A percentile compares a stretch with the other conserved stretches of the same genome.
Evolutionary conservation across 35 echinoderm and acorn worm species (phyloP).

Genomic region (Nesometra sesokonis): DNA sequence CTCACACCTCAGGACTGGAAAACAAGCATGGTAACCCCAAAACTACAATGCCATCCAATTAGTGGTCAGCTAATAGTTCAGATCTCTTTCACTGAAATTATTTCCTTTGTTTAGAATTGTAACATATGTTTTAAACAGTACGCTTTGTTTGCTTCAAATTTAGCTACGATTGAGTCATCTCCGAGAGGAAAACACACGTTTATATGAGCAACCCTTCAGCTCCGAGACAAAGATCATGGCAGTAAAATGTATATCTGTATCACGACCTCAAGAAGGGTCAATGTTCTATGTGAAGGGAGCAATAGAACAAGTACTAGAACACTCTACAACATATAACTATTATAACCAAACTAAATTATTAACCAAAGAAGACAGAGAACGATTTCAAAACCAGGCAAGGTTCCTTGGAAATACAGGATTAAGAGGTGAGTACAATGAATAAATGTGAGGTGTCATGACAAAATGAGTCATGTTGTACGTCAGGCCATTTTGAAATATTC

Average conservation of each 20-base stretch:
- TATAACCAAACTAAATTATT: conserved; percentile 31
- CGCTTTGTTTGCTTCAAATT: not conserved
- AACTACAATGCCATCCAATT: too few relatives aligned
- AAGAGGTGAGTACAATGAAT: conserved; percentile 80
- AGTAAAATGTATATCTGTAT: conserved; percentile 30
- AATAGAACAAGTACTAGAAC: conserved; percentile 51
- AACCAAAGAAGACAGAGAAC: conserved; percentile 19
- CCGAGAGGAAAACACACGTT: conserved; percentile 40
- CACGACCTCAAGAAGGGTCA: conserved; percentile 18
- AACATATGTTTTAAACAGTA: not conserved
- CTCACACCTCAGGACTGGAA: too few relatives aligned
- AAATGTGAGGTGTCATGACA: too few relatives aligned
- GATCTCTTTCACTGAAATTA: too few relatives aligned
- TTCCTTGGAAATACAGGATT: conserved; percentile 56
- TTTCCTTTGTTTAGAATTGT: not conserved
- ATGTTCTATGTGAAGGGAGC: conserved; percentile 78
- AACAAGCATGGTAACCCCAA: too few relatives aligned
- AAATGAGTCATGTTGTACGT: too few relatives aligned
- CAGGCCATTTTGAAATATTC: too few relatives aligned
- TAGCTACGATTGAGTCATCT: conserved; percentile 70
- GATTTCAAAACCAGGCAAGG: conserved; percentile 32
- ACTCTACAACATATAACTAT: conserved; percentile 55
- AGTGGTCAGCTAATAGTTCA: too few relatives aligned
- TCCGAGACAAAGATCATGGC: conserved; percentile 88
- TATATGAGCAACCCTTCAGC: conserved; percentile 63